Evolutionary conservation across 2,888 invertebrate genomes (phyloP), one percentile per base, ranked within the genome.

Genomic region (Scotopteryx bipunctaria): DNA sequence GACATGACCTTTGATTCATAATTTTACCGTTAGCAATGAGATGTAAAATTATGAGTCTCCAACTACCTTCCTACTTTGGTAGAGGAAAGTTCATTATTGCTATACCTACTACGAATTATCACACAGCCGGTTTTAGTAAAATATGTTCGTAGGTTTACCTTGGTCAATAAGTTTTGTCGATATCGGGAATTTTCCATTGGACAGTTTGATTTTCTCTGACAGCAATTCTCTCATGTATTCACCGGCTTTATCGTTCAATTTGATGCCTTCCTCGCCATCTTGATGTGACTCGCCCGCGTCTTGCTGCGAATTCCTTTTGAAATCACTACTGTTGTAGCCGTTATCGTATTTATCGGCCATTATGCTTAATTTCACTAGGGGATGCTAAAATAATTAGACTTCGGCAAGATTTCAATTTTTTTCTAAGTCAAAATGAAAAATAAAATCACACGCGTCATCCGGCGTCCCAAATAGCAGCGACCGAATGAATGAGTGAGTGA

Each of bases 201-300:
- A 94, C 61, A 95, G 86, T 61, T 92, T 92, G 51, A 93, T 91
- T 77, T 94, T 94, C 72, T 95, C 95, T 38, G 93, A 92, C 54
- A 96, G 75, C 50, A 96, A 89, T 73, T 95, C 95, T 14, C 93
- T 91, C 73, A 96, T 93, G 73, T 96, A 96, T 84, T 96, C 95
- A 46, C 92, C 94, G 76, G 94, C 94, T 86, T 95, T 95, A 76
- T 94, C 94, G 62, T 92, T 92, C 52, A 93, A 83, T 71, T 91
- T 92, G 38, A 91, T 81, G 64, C 85, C 86, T 13, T 91, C 92
- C 46, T 92, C 92, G 76, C 91, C 89, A 85, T 91, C 88, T 91
- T 92, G 86, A 46, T 69, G 51, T 54, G 57, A 47, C 15, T 50
- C 57, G 25, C 43, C 49, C 55, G 41, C 48, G 44, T 80, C 80